Conservation (phyloP, 2,797 vertebrate genomes). For the Sebastes steindachneri region DNA sequence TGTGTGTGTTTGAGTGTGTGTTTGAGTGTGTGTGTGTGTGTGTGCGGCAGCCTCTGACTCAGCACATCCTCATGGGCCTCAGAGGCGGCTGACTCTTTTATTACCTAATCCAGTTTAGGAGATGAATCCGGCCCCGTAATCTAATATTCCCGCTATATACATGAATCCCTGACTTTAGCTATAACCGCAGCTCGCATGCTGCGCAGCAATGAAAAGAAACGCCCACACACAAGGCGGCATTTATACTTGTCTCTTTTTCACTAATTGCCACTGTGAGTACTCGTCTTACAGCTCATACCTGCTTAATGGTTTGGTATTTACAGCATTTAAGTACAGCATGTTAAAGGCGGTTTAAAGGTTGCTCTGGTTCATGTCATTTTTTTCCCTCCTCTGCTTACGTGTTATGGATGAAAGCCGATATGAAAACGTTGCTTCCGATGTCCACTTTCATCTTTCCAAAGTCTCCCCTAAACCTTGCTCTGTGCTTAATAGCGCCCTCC, state of each 20-base stretch:
- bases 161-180: conserved; percentile 75
- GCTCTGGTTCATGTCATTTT: background rate
- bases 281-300: background rate
- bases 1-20: background rate
- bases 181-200: conserved; percentile 40
- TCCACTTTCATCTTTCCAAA: conserved; percentile 37
- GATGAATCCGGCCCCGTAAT: conserved; percentile 78
- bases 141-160: conserved; percentile 76
- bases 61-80: conserved; percentile 60
- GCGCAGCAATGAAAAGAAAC: conserved; percentile 30
- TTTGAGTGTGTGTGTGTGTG: background rate
- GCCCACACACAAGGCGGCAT: conserved; percentile 9
- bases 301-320: conserved; percentile 25
- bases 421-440: conserved; percentile 16
- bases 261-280: conserved; percentile 40
- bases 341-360: background rate
- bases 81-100: conserved; percentile 69
- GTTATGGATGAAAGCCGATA: conserved; percentile 29
- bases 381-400: background rate
- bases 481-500: conserved; percentile 37
- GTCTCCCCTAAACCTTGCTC: conserved; percentile 5
- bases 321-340: background rate
- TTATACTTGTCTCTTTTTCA: conserved; percentile 29
- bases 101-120: conserved; percentile 84
- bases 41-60: conserved; percentile 65